Base-by-base conservation (phyloP, 2,888 invertebrate genomes). In the Phymatocera aterrima region DNA sequence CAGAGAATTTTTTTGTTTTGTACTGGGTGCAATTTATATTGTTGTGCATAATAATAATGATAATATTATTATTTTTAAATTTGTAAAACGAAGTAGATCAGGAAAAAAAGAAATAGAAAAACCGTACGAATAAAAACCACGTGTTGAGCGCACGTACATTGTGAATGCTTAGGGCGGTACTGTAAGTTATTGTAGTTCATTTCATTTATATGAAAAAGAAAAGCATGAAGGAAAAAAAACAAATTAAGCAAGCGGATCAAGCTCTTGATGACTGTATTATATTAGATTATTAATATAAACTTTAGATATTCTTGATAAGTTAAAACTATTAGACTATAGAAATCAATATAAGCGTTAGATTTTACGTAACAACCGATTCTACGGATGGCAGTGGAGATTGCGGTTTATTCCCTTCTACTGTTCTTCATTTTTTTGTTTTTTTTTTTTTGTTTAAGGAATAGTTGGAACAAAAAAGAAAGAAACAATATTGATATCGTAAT, bases 201-300 rank as follows among this genome's bases (percentile, higher is more conserved):
- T 75, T 57, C 40, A 31, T 37, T 51, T 75, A 70, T 31, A 70
- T 15, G 5, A 40, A 40, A 86, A 84, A 86, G 85, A 84, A n/a
- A n/a, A n/a, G n/a, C n/a, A n/a, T n/a, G n/a, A n/a, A n/a, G n/a
- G n/a, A n/a, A n/a, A n/a, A n/a, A n/a, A n/a, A n/a, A n/a, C n/a
- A n/a, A n/a, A n/a, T n/a, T n/a, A n/a, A 85, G 80, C 81, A 83
- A 75, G 74, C 40, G 74, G 74, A 75, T 75, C 74, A 57, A 87
- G 84, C 83, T 85, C 85, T 85, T 85, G 85, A n/a, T n/a, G n/a
- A 87, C 84, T 90, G 89, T 89, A 89, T 87, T 86, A 90, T 89
- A 89, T 81, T 89, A 88, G 86, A 79, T 37, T 77, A n/a, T n/a
- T n/a, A n/a, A n/a, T n/a, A n/a, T n/a, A 79, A 57, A 64, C 21